Base-by-base conservation (phyloP, 2,797 vertebrate species). In the Propithecus perrieri region DNA sequence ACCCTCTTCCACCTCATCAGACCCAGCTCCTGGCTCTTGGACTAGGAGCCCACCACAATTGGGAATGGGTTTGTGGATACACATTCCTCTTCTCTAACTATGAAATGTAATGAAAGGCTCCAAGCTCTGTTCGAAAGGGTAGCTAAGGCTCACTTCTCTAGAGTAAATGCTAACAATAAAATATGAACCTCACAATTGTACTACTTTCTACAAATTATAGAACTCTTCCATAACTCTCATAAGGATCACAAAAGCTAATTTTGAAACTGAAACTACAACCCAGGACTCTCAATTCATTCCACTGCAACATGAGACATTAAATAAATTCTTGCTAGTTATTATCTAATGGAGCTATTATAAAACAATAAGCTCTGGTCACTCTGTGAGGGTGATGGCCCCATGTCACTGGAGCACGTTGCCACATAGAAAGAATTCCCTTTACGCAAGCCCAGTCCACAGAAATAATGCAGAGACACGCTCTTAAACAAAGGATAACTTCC, bases 401-500 rank as follows among this genome's bases (percentile, higher is more conserved):
- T 8, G 33, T 46, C 75, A 89, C 55, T 33, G 38, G 46, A 30
- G 75, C 89, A 89, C 5, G 15, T 1, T 72, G 61, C 46, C 75
- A 61, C 83, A 63, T 1, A 67, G 38, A 30, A 85, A 76, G 43
- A 43, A 69, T 38, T 53, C 72, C 67, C 72, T 86, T 67, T 55
- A 4, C 26, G 33, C 55, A 80, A 69, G 57, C 89, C 48, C 10
- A 6, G 81, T 18, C 72, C 55, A 28, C 18, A 50, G 92, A 80
- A 94, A 59, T 26, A 59, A 76, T 0, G 35, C 63, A 85, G 87
- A 89, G 84, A 65, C 28, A 59, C 0, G 14, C 24, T 76, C 30
- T 71, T 18, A 67, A 76, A 96, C 93, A 94, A 96, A 94, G 86
- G 88, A 3, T 7, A 83, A 93, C 86, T 97, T 96, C 89, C 91